Evolutionary conservation across 2,113 vertebrate species (phyloP).

Genomic region (Ranitomeya variabilis): DNA sequence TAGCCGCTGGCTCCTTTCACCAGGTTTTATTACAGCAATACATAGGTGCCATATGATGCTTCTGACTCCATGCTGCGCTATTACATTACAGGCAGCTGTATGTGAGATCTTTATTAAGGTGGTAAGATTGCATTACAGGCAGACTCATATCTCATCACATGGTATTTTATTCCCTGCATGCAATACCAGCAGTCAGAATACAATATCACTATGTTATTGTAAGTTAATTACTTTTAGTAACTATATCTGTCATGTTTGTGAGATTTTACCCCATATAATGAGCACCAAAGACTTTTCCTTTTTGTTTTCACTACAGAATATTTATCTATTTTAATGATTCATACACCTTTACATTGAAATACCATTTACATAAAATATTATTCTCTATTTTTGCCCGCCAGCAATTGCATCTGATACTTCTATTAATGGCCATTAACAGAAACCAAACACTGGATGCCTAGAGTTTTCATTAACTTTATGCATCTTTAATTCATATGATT

Average conservation of each 20-base stretch:
- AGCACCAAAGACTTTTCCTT: not conserved
- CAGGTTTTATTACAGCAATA: not conserved
- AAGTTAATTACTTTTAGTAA: conserved; percentile 20
- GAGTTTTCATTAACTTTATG: not conserved
- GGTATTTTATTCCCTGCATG: not conserved
- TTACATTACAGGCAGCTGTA: not conserved
- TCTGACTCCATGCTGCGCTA: not conserved
- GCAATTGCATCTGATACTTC: not conserved
- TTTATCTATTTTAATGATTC: conserved; percentile 36
- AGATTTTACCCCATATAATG: not conserved
- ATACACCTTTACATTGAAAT: conserved; percentile 15
- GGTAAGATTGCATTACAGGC: conserved; percentile 9
- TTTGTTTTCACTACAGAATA: not conserved
- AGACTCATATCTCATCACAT: not conserved
- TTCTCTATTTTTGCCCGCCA: conserved; percentile 24
- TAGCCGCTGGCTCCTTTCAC: not conserved
- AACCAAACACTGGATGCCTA: not conserved
- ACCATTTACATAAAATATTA: not conserved
- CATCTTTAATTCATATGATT: conserved; percentile 5
- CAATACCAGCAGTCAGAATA: not conserved
- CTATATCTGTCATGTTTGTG: conserved; percentile 1
- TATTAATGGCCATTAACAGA: conserved; percentile 5
- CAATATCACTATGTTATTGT: not conserved
- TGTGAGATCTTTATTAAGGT: conserved; percentile 6
- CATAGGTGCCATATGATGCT: not conserved